Evolutionary conservation across 2,113 vertebrate species (phyloP), one percentile per base, ranked within the genome.

Genomic region (Halcyon malimbica): DNA sequence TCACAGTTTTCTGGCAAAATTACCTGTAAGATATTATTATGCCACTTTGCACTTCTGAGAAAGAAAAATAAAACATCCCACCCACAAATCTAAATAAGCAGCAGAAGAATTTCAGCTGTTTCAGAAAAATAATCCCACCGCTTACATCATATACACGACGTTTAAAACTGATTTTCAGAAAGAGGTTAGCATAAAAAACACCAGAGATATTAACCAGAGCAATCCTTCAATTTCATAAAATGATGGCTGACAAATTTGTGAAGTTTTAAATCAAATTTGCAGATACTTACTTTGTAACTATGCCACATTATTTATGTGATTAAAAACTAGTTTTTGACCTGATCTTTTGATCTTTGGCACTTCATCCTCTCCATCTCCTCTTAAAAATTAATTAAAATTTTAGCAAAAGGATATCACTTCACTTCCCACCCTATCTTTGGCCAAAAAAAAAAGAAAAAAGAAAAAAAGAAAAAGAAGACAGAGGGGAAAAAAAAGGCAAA

Each of bases 381-480:
- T 98, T 98, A 96, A 95, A 98, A 99, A 99, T 99, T 99, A 99
- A 99, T 99, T 99, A 99, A 97, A 99, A 99, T 98, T 99, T 99
- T 98, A 98, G 98, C 97, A 97, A 97, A 97, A 98, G 96, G 97
- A 83, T 98, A 98, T 98, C 98, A 81, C 96, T 97, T 98, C 98
- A 89, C 98, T 97, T 98, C 98, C 98, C 96, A 97, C 98, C 97
- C 95, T 97, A 98, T 98, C 97, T 95, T 89, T 65, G 28, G 87
- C 57, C 95, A 96, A 97, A 93, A 94, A 87, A 94, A 95, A 96
- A 90, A 92, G 91, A 42, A 42, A 42, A 5, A 19, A 3, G 4
- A 11, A 25, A 28, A 8, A 35, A 15, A 23, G 23, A 21, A 37
- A 94, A 97, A 28, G 23, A 20, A 5, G 0, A 25, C 11, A 25